A percentile compares a stretch with the other conserved stretches of the same genome.
Evolutionary conservation across 2,113 vertebrate genomes (phyloP).

Genomic region (Acanthisitta chloris): DNA sequence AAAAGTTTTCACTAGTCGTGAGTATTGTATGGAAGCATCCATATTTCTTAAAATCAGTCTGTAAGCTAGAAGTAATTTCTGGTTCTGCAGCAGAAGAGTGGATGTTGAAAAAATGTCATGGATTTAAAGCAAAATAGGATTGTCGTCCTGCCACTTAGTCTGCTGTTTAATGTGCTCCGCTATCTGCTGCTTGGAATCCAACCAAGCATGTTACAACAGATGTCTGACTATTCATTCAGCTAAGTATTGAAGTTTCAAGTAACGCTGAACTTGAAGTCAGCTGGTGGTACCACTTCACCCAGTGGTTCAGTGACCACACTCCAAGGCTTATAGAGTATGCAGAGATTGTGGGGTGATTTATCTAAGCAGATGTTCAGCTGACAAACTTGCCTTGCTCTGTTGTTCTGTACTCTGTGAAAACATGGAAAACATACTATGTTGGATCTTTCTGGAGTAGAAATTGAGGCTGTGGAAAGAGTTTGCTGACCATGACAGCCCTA

Average conservation of each 20-base stretch:
- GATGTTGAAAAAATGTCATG: accelerated
- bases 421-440: neutral
- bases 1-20: neutral
- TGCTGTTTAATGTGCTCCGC: neutral
- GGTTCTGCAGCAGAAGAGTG: neutral
- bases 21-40: neutral
- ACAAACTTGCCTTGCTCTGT: neutral
- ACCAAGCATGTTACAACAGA: neutral
- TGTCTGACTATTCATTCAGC: neutral
- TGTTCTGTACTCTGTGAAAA: neutral
- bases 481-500: neutral
- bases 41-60: neutral
- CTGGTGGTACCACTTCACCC: neutral
- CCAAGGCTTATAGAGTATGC: neutral
- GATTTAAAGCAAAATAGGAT: neutral
- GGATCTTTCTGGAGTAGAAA: neutral
- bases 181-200: constrained; percentile 12
- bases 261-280: neutral
- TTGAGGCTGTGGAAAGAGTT: neutral
- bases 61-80: neutral
- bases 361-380: neutral
- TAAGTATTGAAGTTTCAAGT: neutral
- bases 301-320: neutral
- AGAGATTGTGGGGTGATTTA: neutral
- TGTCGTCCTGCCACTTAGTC: neutral